Evolutionary conservation across 2,888 invertebrate species (phyloP).

Genomic region (Apamea sordens): DNA sequence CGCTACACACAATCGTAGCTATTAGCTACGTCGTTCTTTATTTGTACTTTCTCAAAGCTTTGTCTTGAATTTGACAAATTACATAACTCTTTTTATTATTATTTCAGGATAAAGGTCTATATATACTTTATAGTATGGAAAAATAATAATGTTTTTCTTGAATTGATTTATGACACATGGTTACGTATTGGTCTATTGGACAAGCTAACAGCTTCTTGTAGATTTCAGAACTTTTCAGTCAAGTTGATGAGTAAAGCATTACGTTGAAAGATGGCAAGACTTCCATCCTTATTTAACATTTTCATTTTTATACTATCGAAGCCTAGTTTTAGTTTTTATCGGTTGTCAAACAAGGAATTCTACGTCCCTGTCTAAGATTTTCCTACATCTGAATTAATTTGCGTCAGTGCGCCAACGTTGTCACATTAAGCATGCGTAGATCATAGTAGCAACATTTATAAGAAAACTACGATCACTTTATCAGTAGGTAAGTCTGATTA

Average conservation of each 20-base stretch:
- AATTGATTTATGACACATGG: neutral
- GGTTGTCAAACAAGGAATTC: neutral
- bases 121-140: neutral
- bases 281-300: slow-evolving; percentile 1
- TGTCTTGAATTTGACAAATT: slow-evolving; percentile 14
- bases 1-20: slow-evolving; percentile 43
- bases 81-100: neutral
- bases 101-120: neutral
- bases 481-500: slow-evolving; percentile 15
- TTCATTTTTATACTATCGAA: neutral
- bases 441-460: slow-evolving; percentile 7
- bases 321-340: neutral
- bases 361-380: neutral
- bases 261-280: neutral
- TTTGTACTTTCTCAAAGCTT: slow-evolving; percentile 16
- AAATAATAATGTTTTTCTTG: neutral
- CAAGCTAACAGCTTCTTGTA: neutral
- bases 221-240: neutral
- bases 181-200: slow-evolving; percentile 35
- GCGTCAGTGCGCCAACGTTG: slow-evolving; percentile 57
- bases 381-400: slow-evolving; percentile 5
- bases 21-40: slow-evolving; percentile 36
- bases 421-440: slow-evolving; percentile 59
- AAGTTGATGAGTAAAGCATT: slow-evolving; percentile 12
- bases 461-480: neutral